Evolutionary conservation across 1,140 invertebrate species (phyloP).

Genomic region (Cydia strobilella): DNA sequence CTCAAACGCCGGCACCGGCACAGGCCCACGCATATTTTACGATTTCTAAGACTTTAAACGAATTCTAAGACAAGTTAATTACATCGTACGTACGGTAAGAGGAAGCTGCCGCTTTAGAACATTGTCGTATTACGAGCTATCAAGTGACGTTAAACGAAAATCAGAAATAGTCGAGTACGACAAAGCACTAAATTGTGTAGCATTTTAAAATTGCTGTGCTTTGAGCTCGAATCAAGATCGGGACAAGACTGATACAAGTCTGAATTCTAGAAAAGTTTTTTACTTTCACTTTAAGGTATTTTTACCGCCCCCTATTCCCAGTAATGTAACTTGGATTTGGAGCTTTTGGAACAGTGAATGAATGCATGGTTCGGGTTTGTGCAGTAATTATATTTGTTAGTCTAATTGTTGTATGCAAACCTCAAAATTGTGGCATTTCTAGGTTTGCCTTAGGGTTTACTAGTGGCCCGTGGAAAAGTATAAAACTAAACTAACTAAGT

Average conservation of each 20-base stretch:
- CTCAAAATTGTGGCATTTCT: not conserved
- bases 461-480: not conserved
- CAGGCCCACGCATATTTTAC: not conserved
- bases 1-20: slow-evolving; percentile 18
- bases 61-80: slow-evolving; percentile 14
- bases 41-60: slow-evolving; percentile 7
- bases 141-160: slow-evolving; percentile 12
- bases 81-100: not conserved
- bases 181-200: slow-evolving; percentile 4
- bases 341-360: not conserved
- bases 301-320: slow-evolving; percentile 24
- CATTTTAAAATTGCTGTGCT: slow-evolving; percentile 22
- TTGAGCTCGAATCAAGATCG: slow-evolving; percentile 39
- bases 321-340: not conserved
- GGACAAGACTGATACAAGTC: slow-evolving; percentile 62
- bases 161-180: slow-evolving; percentile 2
- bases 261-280: slow-evolving; percentile 43
- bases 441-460: not conserved
- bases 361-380: slow-evolving; percentile 4
- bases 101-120: not conserved
- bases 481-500: no score
- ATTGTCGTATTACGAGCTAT: not conserved
- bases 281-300: slow-evolving; percentile 29
- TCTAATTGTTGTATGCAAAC: slow-evolving; percentile 7
- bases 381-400: slow-evolving; percentile 29